Conservation (phyloP, 2,113 vertebrate species). For the Psilopsiagon aymara region DNA sequence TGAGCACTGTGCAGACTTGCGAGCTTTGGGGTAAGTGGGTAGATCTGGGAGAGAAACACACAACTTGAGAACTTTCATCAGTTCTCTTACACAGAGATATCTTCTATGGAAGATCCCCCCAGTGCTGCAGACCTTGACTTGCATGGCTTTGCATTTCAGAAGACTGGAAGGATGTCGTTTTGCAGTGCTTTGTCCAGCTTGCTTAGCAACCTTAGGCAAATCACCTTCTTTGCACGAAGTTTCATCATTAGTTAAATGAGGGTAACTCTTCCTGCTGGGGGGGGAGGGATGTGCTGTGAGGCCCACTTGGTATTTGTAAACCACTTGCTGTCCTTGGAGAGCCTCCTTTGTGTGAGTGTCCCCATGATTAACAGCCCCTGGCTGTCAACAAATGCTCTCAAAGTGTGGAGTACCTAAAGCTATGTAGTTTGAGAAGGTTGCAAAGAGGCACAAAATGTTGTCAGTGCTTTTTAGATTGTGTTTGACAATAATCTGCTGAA, state of each 20-base stretch:
- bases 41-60: neutral
- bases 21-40: neutral
- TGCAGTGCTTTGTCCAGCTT: neutral
- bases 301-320: neutral
- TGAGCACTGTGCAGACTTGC: neutral
- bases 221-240: neutral
- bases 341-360: neutral
- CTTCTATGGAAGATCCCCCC: neutral
- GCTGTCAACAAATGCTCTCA: neutral
- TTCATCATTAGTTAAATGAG: conserved; percentile 11
- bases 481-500: conserved; percentile 12
- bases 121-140: neutral
- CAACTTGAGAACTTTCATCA: neutral
- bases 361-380: fast-evolving
- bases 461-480: neutral
- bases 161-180: neutral
- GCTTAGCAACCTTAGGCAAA: conserved; percentile 44
- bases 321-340: neutral
- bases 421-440: neutral
- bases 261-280: neutral
- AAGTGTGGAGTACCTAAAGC: neutral
- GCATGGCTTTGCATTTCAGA: neutral
- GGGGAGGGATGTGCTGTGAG: neutral
- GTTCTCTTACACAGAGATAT: neutral
- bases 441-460: neutral